Conservation (phyloP, 2,113 vertebrate genomes). For the Myotis brandtii region DNA sequence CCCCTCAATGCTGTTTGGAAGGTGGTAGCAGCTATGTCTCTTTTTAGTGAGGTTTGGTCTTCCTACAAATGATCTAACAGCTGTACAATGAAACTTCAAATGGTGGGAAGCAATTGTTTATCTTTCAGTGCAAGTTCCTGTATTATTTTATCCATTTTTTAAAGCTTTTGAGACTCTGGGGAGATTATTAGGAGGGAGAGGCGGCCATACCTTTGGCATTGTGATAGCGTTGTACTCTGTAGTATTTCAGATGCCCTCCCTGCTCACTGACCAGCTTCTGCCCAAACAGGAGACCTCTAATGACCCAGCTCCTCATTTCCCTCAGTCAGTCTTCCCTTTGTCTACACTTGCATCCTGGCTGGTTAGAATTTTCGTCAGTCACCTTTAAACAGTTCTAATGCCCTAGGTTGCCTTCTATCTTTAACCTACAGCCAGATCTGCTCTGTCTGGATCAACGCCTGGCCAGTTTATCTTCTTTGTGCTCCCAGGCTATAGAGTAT, state of each 20-base stretch:
- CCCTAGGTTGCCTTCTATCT: background rate
- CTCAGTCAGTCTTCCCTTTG: background rate
- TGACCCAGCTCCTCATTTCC: background rate
- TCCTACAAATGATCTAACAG: background rate
- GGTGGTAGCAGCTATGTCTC: background rate
- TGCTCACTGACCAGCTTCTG: background rate
- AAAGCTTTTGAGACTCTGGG: background rate
- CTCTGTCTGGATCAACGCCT: background rate
- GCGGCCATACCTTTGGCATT: background rate
- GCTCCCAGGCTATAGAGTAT: background rate
- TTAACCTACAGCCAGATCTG: background rate
- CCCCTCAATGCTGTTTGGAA: background rate
- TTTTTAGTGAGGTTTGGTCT: background rate
- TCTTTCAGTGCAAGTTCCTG: background rate
- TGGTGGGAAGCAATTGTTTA: background rate
- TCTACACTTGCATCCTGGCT: background rate
- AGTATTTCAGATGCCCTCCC: background rate
- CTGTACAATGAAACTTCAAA: background rate
- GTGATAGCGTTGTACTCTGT: background rate
- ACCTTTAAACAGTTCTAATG: background rate
- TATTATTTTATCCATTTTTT: conserved; percentile 6
- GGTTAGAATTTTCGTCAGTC: background rate
- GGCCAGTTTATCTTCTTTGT: background rate
- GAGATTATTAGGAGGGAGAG: conserved; percentile 31
- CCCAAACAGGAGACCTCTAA: background rate